Conservation (phyloP, 2,797 vertebrate genomes). For the Oryzias sinensis region DNA sequence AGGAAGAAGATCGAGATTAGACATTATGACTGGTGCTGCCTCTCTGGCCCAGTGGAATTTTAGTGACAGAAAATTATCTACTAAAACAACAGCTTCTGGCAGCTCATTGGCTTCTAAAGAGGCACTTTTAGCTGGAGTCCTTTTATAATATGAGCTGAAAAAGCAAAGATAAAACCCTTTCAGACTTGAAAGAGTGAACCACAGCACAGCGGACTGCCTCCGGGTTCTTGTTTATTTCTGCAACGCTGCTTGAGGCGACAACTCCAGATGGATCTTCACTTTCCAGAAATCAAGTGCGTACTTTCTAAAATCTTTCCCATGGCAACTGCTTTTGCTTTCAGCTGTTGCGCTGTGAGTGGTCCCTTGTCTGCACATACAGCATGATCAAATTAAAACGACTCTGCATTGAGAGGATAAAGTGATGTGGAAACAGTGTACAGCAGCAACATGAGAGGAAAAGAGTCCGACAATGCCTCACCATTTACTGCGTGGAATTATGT, state of each 20-base stretch:
- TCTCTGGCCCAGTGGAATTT: not conserved
- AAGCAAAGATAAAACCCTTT: not conserved
- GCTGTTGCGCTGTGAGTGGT: constrained; percentile 39
- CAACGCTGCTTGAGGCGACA: constrained; percentile 57
- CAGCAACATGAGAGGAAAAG: constrained; percentile 24
- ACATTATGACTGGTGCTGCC: too few species aligned
- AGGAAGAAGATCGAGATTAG: too few species aligned
- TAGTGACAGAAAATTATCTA: not conserved
- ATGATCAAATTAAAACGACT: constrained; percentile 44
- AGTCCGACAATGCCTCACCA: constrained; percentile 42
- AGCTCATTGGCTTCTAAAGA: not conserved
- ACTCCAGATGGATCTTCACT: constrained; percentile 60
- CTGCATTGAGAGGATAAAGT: constrained; percentile 31
- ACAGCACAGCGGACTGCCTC: constrained; percentile 55
- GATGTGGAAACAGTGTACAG: constrained; percentile 18
- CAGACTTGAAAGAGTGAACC: constrained; percentile 39
- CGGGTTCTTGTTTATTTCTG: constrained; percentile 70
- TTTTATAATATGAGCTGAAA: constrained; percentile 21
- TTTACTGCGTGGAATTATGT: constrained; percentile 61
- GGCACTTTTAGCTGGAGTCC: constrained; percentile 11
- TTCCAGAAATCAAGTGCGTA: constrained; percentile 48
- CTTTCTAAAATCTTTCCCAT: constrained; percentile 55
- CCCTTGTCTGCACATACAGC: constrained; percentile 19
- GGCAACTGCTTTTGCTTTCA: constrained; percentile 40
- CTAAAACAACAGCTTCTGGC: not conserved